Percentiles rank a stretch among this genome's conserved stretches.
Evolutionary conservation across 2,797 vertebrate species (phyloP).

Genomic region (Erethizon dorsatum): DNA sequence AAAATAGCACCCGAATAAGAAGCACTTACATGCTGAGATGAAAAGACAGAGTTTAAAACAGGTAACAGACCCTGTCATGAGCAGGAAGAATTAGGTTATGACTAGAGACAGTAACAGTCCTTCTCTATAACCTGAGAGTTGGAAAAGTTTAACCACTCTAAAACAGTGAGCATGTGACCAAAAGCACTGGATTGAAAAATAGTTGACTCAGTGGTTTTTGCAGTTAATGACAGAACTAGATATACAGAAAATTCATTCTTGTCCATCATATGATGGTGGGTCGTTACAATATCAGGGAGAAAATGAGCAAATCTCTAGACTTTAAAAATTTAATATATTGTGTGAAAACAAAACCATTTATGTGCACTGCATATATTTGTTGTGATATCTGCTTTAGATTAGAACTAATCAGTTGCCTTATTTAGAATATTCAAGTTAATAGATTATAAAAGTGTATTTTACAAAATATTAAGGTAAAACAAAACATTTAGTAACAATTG

Average conservation of each 20-base stretch:
- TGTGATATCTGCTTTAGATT: not conserved
- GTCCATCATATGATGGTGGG: not conserved
- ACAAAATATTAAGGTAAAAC: not conserved
- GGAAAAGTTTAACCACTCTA: slow-evolving; percentile 68
- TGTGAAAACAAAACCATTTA: not conserved
- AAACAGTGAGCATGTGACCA: slow-evolving; percentile 54
- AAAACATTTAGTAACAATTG: not conserved
- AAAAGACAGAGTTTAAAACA: slow-evolving; percentile 72
- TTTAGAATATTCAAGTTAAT: slow-evolving; percentile 39
- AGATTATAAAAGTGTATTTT: not conserved
- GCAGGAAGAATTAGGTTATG: slow-evolving; percentile 74
- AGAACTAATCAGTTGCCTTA: not conserved
- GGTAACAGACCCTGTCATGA: slow-evolving; percentile 69
- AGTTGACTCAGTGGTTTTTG: slow-evolving; percentile 70
- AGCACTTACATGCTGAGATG: slow-evolving; percentile 42
- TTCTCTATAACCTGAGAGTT: slow-evolving; percentile 34
- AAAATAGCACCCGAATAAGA: slow-evolving; percentile 75
- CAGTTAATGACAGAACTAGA: slow-evolving; percentile 74
- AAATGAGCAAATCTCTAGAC: slow-evolving; percentile 48
- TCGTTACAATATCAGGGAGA: slow-evolving; percentile 50
- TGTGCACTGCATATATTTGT: not conserved
- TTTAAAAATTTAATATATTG: not conserved
- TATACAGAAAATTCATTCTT: slow-evolving; percentile 45
- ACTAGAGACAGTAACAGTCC: slow-evolving; percentile 74
- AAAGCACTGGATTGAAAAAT: slow-evolving; percentile 59